A percentile compares a stretch with the other conserved stretches of the same genome.
Conservation (phyloP, 2,113 vertebrate genomes). For the Alosa alosa region DNA sequence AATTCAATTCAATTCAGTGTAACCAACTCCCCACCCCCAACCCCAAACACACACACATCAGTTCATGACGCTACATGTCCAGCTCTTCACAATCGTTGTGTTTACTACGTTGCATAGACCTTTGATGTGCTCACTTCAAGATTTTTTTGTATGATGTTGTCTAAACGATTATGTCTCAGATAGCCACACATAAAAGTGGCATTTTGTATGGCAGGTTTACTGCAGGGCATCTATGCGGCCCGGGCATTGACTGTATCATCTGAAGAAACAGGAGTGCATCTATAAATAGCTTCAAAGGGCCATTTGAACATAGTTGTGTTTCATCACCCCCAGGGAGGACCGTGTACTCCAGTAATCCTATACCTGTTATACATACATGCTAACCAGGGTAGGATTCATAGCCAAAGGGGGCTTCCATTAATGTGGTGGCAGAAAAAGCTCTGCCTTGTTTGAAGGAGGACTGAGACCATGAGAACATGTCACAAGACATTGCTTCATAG, state of each 20-base stretch:
- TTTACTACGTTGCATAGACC: not conserved
- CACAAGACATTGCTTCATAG: not conserved
- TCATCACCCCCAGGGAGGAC: conserved; percentile 9
- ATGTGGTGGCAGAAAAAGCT: not conserved
- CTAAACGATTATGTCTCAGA: not conserved
- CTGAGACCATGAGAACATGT: not conserved
- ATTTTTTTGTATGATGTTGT: not conserved
- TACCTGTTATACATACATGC: conserved; percentile 10
- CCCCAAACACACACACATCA: not conserved
- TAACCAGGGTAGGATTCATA: conserved; percentile 20
- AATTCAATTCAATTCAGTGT: not conserved
- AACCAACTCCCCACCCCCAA: no score
- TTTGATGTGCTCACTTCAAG: not conserved
- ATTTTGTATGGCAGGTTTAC: not conserved
- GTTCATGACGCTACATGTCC: not conserved
- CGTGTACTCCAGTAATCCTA: conserved; percentile 10
- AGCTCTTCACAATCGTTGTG: not conserved
- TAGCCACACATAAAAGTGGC: not conserved
- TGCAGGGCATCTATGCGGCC: not conserved
- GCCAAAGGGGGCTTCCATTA: conserved; percentile 18
- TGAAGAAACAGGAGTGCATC: conserved; percentile 15
- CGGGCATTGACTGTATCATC: conserved; percentile 34
- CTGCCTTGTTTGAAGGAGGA: not conserved
- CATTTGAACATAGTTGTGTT: conserved; percentile 27
- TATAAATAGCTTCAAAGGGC: conserved; percentile 34